Conservation (phyloP, 2,888 invertebrate species). For the Agonopterix alstromeriana region DNA sequence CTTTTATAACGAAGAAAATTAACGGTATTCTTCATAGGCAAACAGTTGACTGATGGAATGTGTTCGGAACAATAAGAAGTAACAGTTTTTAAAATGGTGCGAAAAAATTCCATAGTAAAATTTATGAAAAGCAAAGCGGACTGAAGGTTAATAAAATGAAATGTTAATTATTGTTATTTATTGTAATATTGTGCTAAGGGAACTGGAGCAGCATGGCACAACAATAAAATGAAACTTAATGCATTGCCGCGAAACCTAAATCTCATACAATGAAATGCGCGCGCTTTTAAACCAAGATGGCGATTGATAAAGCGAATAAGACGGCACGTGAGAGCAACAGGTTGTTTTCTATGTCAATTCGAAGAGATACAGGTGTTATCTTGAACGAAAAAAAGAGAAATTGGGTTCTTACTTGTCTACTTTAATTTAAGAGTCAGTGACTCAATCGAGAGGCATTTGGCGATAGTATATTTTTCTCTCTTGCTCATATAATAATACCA, state of each 20-base stretch:
- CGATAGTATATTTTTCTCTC: too few species aligned
- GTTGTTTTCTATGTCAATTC: constrained; percentile 51
- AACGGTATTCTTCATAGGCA: too few species aligned
- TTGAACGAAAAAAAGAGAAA: too few species aligned
- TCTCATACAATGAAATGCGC: constrained; percentile 42
- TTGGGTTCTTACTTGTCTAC: too few species aligned
- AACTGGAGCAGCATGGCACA: constrained; percentile 31
- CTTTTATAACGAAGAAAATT: too few species aligned
- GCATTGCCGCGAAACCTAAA: constrained; percentile 34
- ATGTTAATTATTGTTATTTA: constrained; percentile 18
- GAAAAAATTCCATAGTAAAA: background rate
- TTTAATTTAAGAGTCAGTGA: too few species aligned
- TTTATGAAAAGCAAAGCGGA: background rate
- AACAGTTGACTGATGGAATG: too few species aligned
- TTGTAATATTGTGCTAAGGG: constrained; percentile 32
- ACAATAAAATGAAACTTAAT: constrained; percentile 43
- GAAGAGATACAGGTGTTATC: background rate
- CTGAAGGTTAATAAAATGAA: constrained; percentile 1
- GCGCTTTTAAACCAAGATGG: constrained; percentile 29
- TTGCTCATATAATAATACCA: too few species aligned
- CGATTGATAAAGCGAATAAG: constrained; percentile 18
- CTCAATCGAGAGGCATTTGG: too few species aligned
- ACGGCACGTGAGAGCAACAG: constrained; percentile 16
- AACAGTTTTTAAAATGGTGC: background rate
- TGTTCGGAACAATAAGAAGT: too few species aligned